Conservation (phyloP, 2,888 invertebrate species). For the Spodoptera exigua region DNA sequence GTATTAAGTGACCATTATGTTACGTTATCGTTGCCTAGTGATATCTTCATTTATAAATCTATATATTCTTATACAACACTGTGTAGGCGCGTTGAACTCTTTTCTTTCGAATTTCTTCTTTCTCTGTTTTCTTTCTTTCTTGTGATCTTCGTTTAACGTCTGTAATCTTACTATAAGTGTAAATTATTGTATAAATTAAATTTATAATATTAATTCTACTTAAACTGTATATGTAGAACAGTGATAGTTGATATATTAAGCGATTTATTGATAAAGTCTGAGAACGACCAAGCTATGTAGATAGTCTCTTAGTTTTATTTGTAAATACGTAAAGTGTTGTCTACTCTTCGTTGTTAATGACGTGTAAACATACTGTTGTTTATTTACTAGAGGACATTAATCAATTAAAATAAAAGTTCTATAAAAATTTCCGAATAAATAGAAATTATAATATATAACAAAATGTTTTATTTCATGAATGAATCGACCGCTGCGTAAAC, state of each 20-base stretch:
- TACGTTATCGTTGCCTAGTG: constrained; percentile 68
- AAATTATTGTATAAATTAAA: constrained; percentile 62
- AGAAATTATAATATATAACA: constrained; percentile 72
- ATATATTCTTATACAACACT: constrained; percentile 40
- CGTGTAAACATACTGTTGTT: constrained; percentile 83
- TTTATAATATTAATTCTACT: constrained; percentile 60
- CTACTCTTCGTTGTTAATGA: constrained; percentile 78
- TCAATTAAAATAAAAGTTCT: constrained; percentile 71
- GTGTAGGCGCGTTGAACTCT: constrained; percentile 65
- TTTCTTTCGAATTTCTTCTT: constrained; percentile 47
- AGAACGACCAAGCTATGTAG: constrained; percentile 88
- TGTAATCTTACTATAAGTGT: constrained; percentile 60
- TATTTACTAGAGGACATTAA: constrained; percentile 78
- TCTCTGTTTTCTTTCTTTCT: constrained; percentile 29
- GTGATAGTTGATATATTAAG: constrained; percentile 73
- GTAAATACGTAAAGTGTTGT: constrained; percentile 79
- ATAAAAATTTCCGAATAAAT: constrained; percentile 83
- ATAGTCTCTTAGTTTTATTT: constrained; percentile 78
- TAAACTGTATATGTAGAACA: constrained; percentile 61
- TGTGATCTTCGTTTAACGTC: constrained; percentile 45
- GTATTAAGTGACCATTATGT: constrained; percentile 65
- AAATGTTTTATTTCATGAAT: constrained; percentile 67
- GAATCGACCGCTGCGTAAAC: background rate
- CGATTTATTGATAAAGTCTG: constrained; percentile 83
- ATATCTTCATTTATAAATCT: constrained; percentile 61